Base-by-base conservation (phyloP, 2,797 vertebrate species). In the Tapera naevia region DNA sequence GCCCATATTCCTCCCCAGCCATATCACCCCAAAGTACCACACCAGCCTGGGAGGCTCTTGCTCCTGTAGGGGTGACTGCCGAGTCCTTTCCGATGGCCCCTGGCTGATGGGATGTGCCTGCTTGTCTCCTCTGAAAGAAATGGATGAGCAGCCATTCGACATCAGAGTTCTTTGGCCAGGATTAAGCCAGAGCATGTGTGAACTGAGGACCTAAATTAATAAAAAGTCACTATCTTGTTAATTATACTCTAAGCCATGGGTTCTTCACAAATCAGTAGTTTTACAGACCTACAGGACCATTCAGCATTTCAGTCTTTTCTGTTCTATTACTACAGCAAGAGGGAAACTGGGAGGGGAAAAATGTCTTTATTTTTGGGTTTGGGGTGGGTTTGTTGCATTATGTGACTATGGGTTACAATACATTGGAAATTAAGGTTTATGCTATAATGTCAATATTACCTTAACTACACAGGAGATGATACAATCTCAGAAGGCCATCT, bases 361-460 rank as follows among this genome's bases (percentile, higher is more conserved):
- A 21, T 46, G 46, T 46, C 21, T 22, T 46, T 46, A 13, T 21
- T 66, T 43, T 45, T 22, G 25, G 30, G 5, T 19, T 5, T 53
- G 27, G 27, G 25, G 25, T 21, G 23, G 24, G 11, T 22, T 22
- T 51, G 58, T 12, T 17, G 10, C 28, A 2, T 45, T 54, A 39
- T 11, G 15, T 62, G 25, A 57, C 51, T 79, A 61, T 2, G 2
- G 50, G 53, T 51, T 70, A 73, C 39, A 86, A 37, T 70, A 64
- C 27, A 75, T 58, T 72, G 50, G 88, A 96, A 96, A 95, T 89
- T 43, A 78, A 88, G 22, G 62, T 80, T 95, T 89, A 13, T 66
- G 64, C 27, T 88, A 17, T 88, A 88, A 60, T 48, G 39, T 64
- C 94, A 86, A 35, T 37, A 72, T 74, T 94, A 83, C 58, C 39